A percentile compares a stretch with the other conserved stretches of the same genome.
phyloP scores from a whole-genome alignment of 2,113 vertebrate genomes.

The Cephalopholis sonnerati region DNA sequence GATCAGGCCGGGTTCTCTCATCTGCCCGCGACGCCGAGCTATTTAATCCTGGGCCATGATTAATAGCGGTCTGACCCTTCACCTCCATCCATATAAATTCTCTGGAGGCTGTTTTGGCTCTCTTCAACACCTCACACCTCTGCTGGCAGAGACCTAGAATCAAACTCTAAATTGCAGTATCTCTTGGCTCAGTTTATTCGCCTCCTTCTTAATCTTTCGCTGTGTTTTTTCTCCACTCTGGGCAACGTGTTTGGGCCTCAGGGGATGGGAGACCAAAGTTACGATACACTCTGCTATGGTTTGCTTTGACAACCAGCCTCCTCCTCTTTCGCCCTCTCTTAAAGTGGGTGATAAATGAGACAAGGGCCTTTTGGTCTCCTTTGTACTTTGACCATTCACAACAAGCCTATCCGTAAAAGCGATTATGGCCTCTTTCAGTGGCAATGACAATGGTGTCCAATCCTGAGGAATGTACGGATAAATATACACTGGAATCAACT shows the following conservation, averaged over 20 bases:
- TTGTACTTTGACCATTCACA: constrained; percentile 80
- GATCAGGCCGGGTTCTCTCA: constrained; percentile 69
- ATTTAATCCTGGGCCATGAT: constrained; percentile 85
- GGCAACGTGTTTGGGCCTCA: constrained; percentile 55
- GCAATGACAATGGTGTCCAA: constrained; percentile 73
- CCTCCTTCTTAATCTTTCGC: constrained; percentile 23
- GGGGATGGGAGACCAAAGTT: constrained; percentile 69
- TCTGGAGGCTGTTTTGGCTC: constrained; percentile 65
- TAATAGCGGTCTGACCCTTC: constrained; percentile 83
- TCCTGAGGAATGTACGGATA: constrained; percentile 57
- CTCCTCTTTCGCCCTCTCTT: constrained; percentile 63
- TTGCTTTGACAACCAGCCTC: constrained; percentile 68
- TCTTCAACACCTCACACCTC: constrained; percentile 51
- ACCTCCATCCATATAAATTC: constrained; percentile 81
- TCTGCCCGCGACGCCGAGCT: constrained; percentile 70
- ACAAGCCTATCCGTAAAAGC: constrained; percentile 81
- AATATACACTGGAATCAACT: constrained; percentile 4
- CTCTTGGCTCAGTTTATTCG: constrained; percentile 42
- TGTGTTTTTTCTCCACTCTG: constrained; percentile 47
- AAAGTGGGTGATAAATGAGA: constrained; percentile 85
- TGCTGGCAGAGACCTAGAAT: background rate
- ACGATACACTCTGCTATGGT: constrained; percentile 58
- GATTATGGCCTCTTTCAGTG: constrained; percentile 67
- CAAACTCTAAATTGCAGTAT: constrained; percentile 49
- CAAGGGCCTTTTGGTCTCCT: constrained; percentile 80